Evolutionary conservation across 2,113 vertebrate genomes (phyloP), one percentile per base, ranked within the genome.

Genomic region (Nycticorax nycticorax): DNA sequence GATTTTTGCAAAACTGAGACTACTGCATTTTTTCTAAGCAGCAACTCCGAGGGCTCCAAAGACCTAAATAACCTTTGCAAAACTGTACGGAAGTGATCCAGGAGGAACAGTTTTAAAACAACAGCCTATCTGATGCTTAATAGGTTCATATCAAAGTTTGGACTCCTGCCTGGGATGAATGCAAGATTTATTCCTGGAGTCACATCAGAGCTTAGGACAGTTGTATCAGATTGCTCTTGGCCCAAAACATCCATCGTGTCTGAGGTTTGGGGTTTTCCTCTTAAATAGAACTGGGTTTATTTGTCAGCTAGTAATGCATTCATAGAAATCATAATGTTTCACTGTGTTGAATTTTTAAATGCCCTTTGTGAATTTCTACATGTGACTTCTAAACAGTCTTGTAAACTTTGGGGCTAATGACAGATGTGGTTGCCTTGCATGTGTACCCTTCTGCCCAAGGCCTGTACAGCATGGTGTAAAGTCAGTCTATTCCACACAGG

Each of bases 401-500:
- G 18, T 33, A n/a, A 75, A 57, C 57, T 35, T 1, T 52, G 5
- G 74, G 35, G 56, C 32, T 82, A 11, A 14, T 35, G 81, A 41
- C 56, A 55, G 64, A n/a, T 60, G 14, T 20, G 53, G 15, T 56
- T 89, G 56, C 62, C 45, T 67, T 53, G 47, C 67, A 10, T 1
- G 0, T 8, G 53, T 64, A 5, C 28, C n/a, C 24, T 39, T 48
- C 33, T 73, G 57, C 78, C 68, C 3, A 0, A 37, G 72, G 56
- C 47, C 11, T 8, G 19, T 39, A 7, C 48, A 60, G 37, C 55
- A 26, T 15, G 5, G 28, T 3, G 6, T 75, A 9, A 26, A 43
- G 56, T 66, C 23, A 3, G 5, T 20, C 30, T 68, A 26, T 76
- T 52, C 37, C 41, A 9, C 2, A 0, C 3, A 1, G 30, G 52